A percentile compares a stretch with the other conserved stretches of the same genome.
These are phyloP conservation scores for Anarrhichthys ocellatus DNA, from an alignment of 2,113 vertebrate genomes.

Conservation along the genomic window DNA sequence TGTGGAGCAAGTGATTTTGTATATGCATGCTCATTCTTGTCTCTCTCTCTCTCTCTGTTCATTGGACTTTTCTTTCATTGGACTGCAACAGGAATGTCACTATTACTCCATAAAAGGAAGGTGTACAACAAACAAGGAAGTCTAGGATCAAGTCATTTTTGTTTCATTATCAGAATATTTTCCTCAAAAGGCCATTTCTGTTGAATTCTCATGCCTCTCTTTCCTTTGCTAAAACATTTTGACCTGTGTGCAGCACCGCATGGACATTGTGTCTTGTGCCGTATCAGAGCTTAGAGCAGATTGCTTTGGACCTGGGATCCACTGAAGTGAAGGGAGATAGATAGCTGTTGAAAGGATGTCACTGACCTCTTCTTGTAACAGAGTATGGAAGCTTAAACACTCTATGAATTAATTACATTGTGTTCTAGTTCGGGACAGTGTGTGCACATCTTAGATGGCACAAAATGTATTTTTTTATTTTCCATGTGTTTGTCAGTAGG, in stretches of 20 bases:
- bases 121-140: conserved; percentile 4
- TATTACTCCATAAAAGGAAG: background rate
- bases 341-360: conserved; percentile 14
- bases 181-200: background rate
- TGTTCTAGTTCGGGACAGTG: background rate
- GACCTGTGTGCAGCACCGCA: background rate
- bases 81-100: background rate
- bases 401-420: conserved; percentile 3
- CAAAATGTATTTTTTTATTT: conserved; percentile 37
- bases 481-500: conserved; percentile 47
- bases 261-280: conserved; percentile 17
- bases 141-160: background rate
- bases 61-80: background rate
- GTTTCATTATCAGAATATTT: conserved; percentile 20
- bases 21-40: background rate
- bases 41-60: background rate
- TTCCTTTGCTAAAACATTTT: conserved; percentile 20
- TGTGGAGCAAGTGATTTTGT: background rate
- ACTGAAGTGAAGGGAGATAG: conserved; percentile 3
- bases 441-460: conserved; percentile 17
- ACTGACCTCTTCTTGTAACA: conserved; percentile 1
- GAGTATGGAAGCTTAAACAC: conserved; percentile 21
- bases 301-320: conserved; percentile 45
- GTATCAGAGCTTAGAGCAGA: conserved; percentile 1
- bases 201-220: conserved; percentile 6